Conservation (phyloP, 1,140 invertebrate species). For the Drosophila tropicalis region DNA sequence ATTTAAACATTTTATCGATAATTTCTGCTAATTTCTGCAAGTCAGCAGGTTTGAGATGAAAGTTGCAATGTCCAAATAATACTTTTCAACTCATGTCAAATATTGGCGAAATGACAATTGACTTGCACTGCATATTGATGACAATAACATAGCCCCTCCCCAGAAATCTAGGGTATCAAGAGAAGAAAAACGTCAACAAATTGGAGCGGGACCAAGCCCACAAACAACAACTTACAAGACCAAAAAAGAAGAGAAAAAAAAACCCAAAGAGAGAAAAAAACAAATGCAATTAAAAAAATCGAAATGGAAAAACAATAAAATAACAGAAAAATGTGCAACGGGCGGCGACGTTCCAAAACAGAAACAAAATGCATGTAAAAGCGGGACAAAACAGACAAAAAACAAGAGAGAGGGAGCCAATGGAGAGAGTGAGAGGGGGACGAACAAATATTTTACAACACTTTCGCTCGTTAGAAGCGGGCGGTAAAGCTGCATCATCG, state of each 20-base stretch:
- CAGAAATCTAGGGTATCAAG: slow-evolving; percentile 2
- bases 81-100: too few relatives aligned
- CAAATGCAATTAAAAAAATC: slow-evolving; percentile 76
- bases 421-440: slow-evolving; percentile 32
- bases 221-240: slow-evolving; percentile 38
- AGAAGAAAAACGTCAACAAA: slow-evolving; percentile 73
- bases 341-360: slow-evolving; percentile 37
- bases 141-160: neutral
- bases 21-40: too few relatives aligned
- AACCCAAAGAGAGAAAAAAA: slow-evolving; percentile 20
- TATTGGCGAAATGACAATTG: too few relatives aligned
- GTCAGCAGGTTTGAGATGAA: too few relatives aligned
- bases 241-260: neutral
- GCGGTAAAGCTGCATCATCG: slow-evolving; percentile 32
- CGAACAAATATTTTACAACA: slow-evolving; percentile 77
- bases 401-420: slow-evolving; percentile 20
- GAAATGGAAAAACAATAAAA: slow-evolving; percentile 75
- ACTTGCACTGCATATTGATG: neutral
- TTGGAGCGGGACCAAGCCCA: slow-evolving; percentile 74
- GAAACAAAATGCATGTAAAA: slow-evolving; percentile 23
- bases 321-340: slow-evolving; percentile 55
- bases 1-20: too few relatives aligned
- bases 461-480: slow-evolving; percentile 77
- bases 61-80: too few relatives aligned
- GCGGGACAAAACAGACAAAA: slow-evolving; percentile 21